These are phyloP conservation scores for Alentia gelatinosa DNA, from an alignment of 2,888 invertebrate species.

Conservation along the genomic window DNA sequence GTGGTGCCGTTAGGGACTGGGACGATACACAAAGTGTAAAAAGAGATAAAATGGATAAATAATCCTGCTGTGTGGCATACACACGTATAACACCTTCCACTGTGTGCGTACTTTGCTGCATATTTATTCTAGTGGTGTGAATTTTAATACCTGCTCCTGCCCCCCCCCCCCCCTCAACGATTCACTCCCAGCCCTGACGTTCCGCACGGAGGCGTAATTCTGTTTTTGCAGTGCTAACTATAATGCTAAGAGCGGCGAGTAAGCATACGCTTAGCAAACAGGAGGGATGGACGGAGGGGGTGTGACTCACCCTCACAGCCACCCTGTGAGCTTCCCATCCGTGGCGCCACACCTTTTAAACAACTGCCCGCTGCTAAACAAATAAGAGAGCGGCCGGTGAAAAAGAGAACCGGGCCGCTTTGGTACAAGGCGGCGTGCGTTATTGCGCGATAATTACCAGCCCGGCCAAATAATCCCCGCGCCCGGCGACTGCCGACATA, in stretches of 20 bases:
- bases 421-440: not conserved
- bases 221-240: conserved; percentile 25
- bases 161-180: not conserved
- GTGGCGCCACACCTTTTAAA: conserved; percentile 15
- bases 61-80: not conserved
- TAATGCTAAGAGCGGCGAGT: not conserved
- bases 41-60: not conserved
- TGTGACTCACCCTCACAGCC: not conserved
- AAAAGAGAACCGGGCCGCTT: not conserved
- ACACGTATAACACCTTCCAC: not conserved
- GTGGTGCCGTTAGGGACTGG: too few species aligned
- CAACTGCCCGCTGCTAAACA: conserved; percentile 8
- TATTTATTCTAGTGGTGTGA: not conserved
- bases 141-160: not conserved
- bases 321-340: not conserved
- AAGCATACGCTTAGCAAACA: conserved; percentile 1
- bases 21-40: not conserved
- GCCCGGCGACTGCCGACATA: not conserved
- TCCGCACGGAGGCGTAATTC: not conserved
- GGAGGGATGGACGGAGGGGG: not conserved
- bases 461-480: conserved; percentile 11
- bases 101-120: not conserved
- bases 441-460: conserved; percentile 4
- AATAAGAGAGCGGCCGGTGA: not conserved
- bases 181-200: too few species aligned